phyloP scores from a whole-genome alignment of 64 coral and sea anemone genomes.

The Hydrozoanthus tunicans region DNA sequence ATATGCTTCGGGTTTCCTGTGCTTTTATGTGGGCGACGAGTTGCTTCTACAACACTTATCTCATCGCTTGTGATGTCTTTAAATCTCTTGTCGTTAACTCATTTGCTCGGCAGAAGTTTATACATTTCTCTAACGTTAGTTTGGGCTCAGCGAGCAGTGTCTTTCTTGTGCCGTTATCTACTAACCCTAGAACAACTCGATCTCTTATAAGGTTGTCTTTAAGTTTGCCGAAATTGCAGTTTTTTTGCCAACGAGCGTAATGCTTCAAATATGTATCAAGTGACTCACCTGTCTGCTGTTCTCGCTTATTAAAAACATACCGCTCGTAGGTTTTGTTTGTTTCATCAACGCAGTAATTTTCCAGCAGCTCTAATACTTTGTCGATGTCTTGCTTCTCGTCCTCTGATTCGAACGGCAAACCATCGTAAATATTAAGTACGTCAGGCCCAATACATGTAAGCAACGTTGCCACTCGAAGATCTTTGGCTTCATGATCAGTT shows the following conservation, averaged over 20 bases:
- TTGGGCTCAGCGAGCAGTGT: conserved; percentile 53
- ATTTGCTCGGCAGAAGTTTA: conserved; percentile 58
- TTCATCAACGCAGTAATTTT: conserved; percentile 60
- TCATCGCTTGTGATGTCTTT: no score
- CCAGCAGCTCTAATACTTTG: conserved; percentile 48
- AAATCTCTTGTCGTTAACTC: conserved; percentile 19
- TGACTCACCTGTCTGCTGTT: conserved; percentile 39
- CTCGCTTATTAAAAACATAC: conserved; percentile 52
- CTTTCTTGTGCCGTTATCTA: conserved; percentile 61
- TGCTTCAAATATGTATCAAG: conserved; percentile 61
- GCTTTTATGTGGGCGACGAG: no score
- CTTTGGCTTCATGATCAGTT: no score
- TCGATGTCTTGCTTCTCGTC: conserved; percentile 56
- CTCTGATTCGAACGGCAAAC: conserved; percentile 53
- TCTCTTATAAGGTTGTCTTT: conserved; percentile 54
- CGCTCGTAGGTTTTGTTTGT: conserved; percentile 33
- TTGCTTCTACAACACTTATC: no score
- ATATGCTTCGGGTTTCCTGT: no score
- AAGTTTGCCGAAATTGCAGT: conserved; percentile 52
- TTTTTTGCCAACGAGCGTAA: conserved; percentile 40
- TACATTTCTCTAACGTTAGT: conserved; percentile 56
- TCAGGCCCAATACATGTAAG: neutral
- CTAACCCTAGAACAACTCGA: conserved; percentile 55
- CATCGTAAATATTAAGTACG: conserved; percentile 61
- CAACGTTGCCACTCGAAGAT: no score